phyloP scores from a whole-genome alignment of 2,113 vertebrate species.

The Chloebia gouldiae region DNA sequence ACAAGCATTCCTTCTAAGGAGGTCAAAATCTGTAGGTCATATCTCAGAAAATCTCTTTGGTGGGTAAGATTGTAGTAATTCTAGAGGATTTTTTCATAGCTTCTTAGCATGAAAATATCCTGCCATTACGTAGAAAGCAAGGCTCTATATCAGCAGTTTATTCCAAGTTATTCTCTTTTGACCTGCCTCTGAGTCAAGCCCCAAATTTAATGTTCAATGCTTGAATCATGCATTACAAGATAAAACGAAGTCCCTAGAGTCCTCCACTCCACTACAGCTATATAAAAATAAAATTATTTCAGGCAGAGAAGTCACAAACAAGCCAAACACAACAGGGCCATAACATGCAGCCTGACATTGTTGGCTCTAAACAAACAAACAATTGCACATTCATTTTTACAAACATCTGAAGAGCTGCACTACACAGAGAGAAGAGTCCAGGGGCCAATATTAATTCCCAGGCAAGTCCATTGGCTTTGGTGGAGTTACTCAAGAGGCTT shows the following conservation, averaged over 20 bases:
- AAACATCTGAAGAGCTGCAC: constrained; percentile 13
- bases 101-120: background rate
- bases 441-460: constrained; percentile 24
- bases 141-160: background rate
- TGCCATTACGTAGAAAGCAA: background rate
- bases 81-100: background rate
- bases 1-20: background rate
- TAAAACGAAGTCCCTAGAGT: background rate
- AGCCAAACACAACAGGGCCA: constrained; percentile 23
- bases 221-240: constrained; percentile 8
- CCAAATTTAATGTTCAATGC: background rate
- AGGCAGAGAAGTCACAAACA: constrained; percentile 20
- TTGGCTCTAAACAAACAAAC: constrained; percentile 39
- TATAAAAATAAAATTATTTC: constrained; percentile 25
- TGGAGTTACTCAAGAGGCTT: constrained; percentile 33
- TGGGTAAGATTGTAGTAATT: background rate
- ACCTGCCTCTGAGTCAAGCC: constrained; percentile 13
- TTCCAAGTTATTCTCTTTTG: constrained; percentile 11
- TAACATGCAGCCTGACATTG: background rate
- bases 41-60: constrained; percentile 21
- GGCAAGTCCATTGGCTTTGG: background rate
- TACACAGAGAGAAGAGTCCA: constrained; percentile 1
- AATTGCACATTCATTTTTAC: constrained; percentile 24
- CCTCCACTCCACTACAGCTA: background rate
- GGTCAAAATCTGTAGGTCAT: background rate